Conservation (phyloP, 2,888 invertebrate species). For the Chorisops tibialis region DNA sequence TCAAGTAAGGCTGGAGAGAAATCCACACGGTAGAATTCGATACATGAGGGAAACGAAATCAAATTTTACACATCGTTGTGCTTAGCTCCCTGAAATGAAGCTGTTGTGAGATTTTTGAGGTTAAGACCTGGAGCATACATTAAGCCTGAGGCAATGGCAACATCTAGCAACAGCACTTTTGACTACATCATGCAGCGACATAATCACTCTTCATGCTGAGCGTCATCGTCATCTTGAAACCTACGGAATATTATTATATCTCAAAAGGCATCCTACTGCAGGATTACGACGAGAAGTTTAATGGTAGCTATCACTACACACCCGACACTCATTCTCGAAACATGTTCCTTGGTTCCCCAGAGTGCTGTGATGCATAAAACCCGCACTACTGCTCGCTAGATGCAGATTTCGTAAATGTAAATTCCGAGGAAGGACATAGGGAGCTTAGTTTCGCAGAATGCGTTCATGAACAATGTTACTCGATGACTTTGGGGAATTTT, state of each 20-base stretch:
- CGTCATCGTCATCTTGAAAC: conserved; percentile 12
- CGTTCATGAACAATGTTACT: conserved; percentile 21
- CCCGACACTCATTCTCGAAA: background rate
- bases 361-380: conserved; percentile 23
- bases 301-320: conserved; percentile 13
- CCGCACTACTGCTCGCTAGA: background rate
- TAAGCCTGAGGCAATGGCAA: background rate
- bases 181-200: conserved; percentile 22
- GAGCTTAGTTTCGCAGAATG: conserved; percentile 21
- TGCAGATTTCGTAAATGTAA: background rate
- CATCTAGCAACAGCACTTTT: conserved; percentile 3
- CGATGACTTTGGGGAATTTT: conserved; percentile 16
- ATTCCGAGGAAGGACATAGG: conserved; percentile 13
- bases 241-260: background rate
- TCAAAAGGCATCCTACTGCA: background rate
- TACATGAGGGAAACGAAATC: conserved; percentile 14
- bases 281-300: conserved; percentile 8
- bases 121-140: conserved; percentile 9
- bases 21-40: conserved; percentile 5
- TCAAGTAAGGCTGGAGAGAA: conserved; percentile 1
- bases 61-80: conserved; percentile 25
- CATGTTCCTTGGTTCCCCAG: conserved; percentile 13
- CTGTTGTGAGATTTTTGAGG: background rate
- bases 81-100: conserved; percentile 3
- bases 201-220: conserved; percentile 15